These are phyloP conservation scores for Neoitamus cyanurus DNA, from an alignment of 2,888 invertebrate species.

Conservation along the genomic window DNA sequence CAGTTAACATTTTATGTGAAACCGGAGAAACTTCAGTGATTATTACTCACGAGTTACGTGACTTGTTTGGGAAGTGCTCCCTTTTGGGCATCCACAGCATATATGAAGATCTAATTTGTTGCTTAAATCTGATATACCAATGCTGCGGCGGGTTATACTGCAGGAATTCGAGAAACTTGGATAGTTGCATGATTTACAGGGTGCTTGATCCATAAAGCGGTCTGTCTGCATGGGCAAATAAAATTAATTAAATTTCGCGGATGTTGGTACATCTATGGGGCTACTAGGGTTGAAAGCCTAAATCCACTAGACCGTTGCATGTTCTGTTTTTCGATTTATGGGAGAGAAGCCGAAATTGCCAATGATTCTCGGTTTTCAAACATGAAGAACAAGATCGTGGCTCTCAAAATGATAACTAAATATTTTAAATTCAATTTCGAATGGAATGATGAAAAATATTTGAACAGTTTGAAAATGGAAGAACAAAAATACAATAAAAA, in stretches of 20 bases:
- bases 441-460: too few species aligned
- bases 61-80: constrained; percentile 40
- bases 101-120: constrained; percentile 49
- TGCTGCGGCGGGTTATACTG: constrained; percentile 26
- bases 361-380: too few species aligned
- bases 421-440: too few species aligned
- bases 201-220: not conserved
- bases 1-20: constrained; percentile 47
- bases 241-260: not conserved
- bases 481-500: too few species aligned
- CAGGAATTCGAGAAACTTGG: not conserved
- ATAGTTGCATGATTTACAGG: constrained; percentile 6
- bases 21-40: constrained; percentile 57
- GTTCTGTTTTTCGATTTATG: too few species aligned
- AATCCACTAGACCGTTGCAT: too few species aligned
- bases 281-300: too few species aligned
- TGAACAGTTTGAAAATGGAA: too few species aligned
- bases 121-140: constrained; percentile 47
- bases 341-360: too few species aligned
- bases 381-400: too few species aligned
- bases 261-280: too few species aligned
- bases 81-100: constrained; percentile 56
- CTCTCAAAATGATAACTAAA: too few species aligned
- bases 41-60: constrained; percentile 50
- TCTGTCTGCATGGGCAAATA: not conserved